Evolutionary conservation across 2,797 vertebrate genomes (phyloP).

Genomic region (Typhlichthys subterraneus): DNA sequence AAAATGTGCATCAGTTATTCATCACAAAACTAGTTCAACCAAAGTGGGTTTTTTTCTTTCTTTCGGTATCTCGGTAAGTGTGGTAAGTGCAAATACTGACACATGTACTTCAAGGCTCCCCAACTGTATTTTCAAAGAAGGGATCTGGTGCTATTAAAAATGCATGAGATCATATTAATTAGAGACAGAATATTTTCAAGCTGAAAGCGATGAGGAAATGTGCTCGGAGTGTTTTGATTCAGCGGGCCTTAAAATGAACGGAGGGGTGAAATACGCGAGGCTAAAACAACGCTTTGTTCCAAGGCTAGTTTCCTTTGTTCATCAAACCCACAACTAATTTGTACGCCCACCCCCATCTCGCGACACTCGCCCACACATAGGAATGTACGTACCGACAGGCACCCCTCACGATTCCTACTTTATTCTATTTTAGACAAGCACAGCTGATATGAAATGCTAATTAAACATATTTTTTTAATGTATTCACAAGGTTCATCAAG

Average conservation of each 20-base stretch:
- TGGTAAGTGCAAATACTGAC: slow-evolving; percentile 79
- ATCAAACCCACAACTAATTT: slow-evolving; percentile 74
- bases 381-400: slow-evolving; percentile 30
- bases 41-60: slow-evolving; percentile 50
- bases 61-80: slow-evolving; percentile 23
- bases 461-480: slow-evolving; percentile 84
- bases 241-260: slow-evolving; percentile 69
- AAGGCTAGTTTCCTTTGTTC: slow-evolving; percentile 76
- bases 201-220: slow-evolving; percentile 75
- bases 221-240: slow-evolving; percentile 68
- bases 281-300: slow-evolving; percentile 73
- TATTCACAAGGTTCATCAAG: slow-evolving; percentile 81
- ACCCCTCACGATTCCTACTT: slow-evolving; percentile 68
- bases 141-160: slow-evolving; percentile 74
- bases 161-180: slow-evolving; percentile 82
- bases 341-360: slow-evolving; percentile 58
- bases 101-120: slow-evolving; percentile 80
- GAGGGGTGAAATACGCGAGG: slow-evolving; percentile 76
- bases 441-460: slow-evolving; percentile 83
- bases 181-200: slow-evolving; percentile 75
- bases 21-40: slow-evolving; percentile 73
- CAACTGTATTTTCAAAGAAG: slow-evolving; percentile 70
- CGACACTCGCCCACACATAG: slow-evolving; percentile 15
- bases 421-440: slow-evolving; percentile 76
- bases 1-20: slow-evolving; percentile 78